Percentiles rank a stretch among this genome's conserved stretches.
phyloP scores from a whole-genome alignment of 1,140 invertebrate species.

The Cylas formicarius region DNA sequence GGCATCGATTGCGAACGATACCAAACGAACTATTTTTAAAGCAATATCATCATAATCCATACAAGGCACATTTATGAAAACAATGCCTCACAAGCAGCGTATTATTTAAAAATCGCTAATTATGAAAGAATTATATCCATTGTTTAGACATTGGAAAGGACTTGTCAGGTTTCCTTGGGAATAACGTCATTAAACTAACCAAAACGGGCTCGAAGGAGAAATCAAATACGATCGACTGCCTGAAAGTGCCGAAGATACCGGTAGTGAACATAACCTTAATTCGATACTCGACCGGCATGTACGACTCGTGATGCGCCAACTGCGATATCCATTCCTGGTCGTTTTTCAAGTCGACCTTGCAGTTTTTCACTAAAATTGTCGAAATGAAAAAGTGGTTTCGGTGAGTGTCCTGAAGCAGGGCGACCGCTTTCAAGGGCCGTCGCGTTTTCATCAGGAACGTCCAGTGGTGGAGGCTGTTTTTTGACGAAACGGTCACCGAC shows the following conservation, averaged over 20 bases:
- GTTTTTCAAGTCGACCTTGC: slow-evolving; percentile 39
- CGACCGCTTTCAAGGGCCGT: slow-evolving; percentile 52
- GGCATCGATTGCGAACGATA: too few relatives aligned
- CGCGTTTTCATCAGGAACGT: slow-evolving; percentile 53
- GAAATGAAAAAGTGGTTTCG: slow-evolving; percentile 58
- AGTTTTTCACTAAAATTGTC: slow-evolving; percentile 33
- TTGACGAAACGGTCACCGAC: slow-evolving; percentile 57
- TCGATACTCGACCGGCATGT: slow-evolving; percentile 44
- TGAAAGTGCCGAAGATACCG: slow-evolving; percentile 72
- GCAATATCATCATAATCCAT: too few relatives aligned
- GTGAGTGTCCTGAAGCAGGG: slow-evolving; percentile 64
- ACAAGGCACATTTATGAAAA: too few relatives aligned
- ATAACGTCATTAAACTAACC: too few relatives aligned
- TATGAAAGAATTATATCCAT: too few relatives aligned
- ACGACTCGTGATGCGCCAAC: slow-evolving; percentile 19
- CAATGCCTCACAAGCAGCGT: too few relatives aligned
- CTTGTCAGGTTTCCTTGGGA: too few relatives aligned
- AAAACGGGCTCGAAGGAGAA: slow-evolving; percentile 66
- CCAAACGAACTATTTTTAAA: too few relatives aligned
- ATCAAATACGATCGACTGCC: slow-evolving; percentile 73
- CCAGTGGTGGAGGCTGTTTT: slow-evolving; percentile 61
- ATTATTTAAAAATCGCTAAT: too few relatives aligned
- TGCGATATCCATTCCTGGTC: slow-evolving; percentile 53
- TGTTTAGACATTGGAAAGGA: too few relatives aligned
- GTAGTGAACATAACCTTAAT: slow-evolving; percentile 65